Conservation (phyloP, 2,113 vertebrate species). For the Campylomormyrus numenius region DNA sequence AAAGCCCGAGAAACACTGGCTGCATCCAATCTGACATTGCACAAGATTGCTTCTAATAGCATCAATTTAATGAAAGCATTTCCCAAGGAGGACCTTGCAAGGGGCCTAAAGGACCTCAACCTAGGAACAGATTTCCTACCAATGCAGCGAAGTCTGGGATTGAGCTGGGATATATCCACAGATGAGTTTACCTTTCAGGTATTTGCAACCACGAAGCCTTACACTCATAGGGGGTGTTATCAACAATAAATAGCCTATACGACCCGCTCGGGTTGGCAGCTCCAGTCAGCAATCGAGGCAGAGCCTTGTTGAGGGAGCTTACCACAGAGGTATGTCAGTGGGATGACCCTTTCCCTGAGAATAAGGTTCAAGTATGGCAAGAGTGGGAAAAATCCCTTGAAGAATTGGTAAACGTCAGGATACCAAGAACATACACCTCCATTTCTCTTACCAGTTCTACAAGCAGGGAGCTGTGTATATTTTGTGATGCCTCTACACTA, state of each 20-base stretch:
- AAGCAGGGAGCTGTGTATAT: conserved; percentile 17
- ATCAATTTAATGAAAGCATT: not conserved
- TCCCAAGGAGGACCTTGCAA: not conserved
- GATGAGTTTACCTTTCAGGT: conserved; percentile 25
- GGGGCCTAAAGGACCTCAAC: not conserved
- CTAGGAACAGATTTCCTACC: not conserved
- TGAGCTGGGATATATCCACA: not conserved
- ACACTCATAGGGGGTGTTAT: conserved; percentile 17
- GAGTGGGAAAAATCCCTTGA: conserved; percentile 8
- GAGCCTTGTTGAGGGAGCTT: conserved; percentile 15
- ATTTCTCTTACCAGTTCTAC: not conserved
- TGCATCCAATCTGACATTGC: not conserved
- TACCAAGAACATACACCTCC: conserved; percentile 10
- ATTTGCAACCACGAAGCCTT: conserved; percentile 2
- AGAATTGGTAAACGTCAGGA: not conserved
- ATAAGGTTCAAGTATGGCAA: not conserved
- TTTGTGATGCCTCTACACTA: conserved; percentile 10
- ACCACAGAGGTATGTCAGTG: conserved; percentile 19
- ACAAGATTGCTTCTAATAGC: not conserved
- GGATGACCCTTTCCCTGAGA: conserved; percentile 19
- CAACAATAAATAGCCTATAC: conserved; percentile 24
- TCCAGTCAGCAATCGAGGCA: not conserved
- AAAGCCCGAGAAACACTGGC: not conserved
- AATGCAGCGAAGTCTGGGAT: not conserved
- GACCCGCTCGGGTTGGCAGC: conserved; percentile 11